These are phyloP conservation scores for Cyaniris semiargus DNA, from an alignment of 2,888 invertebrate genomes.

Conservation along the genomic window DNA sequence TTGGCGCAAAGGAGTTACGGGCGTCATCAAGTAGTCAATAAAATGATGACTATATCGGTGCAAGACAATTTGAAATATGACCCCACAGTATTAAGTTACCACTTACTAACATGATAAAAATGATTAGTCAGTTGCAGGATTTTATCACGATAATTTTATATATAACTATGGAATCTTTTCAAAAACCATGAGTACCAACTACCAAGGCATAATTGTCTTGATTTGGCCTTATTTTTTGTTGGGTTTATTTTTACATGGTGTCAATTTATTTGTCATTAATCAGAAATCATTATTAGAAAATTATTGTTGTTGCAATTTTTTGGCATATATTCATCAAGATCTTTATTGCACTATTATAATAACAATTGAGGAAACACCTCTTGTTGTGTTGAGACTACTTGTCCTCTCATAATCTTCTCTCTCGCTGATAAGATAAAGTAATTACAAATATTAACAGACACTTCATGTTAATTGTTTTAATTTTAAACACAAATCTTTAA, in stretches of 20 bases:
- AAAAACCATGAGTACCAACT: too few relatives aligned
- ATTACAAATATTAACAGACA: neutral
- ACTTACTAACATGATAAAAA: neutral
- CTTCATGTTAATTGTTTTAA: neutral
- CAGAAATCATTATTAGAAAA: too few relatives aligned
- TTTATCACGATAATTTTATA: neutral
- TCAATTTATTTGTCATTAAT: neutral
- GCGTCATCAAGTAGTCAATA: neutral
- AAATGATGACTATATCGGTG: neutral
- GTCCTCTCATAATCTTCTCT: constrained; percentile 1
- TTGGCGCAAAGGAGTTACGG: too few relatives aligned
- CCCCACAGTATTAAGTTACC: neutral
- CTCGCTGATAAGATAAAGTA: neutral
- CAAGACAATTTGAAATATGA: constrained; percentile 1
- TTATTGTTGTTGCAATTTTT: too few relatives aligned
- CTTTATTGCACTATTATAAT: neutral
- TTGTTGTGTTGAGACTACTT: constrained; percentile 11
- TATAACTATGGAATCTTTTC: too few relatives aligned
- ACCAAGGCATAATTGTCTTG: too few relatives aligned
- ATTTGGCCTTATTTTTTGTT: too few relatives aligned
- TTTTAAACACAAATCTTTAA: neutral
- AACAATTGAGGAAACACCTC: neutral
- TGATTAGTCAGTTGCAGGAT: neutral
- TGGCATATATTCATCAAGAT: neutral
- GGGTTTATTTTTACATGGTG: neutral